Evolutionary conservation across 2,888 invertebrate genomes (phyloP).

Genomic region (Vandiemenella viatica): DNA sequence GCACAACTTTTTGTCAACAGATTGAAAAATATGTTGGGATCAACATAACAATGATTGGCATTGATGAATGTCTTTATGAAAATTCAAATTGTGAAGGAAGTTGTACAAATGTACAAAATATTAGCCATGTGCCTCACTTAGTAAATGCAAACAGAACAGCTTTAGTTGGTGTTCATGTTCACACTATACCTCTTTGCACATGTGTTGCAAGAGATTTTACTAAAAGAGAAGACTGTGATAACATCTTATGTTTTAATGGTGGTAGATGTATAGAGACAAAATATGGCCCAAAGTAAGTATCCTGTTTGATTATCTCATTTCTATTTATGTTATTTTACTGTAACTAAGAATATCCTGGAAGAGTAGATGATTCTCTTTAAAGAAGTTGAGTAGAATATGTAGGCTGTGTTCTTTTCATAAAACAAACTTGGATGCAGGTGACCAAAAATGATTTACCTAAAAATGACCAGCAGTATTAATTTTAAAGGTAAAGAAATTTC

Average conservation of each 20-base stretch:
- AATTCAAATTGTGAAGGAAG: constrained; percentile 32
- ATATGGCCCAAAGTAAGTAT: constrained; percentile 22
- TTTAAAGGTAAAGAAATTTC: no score
- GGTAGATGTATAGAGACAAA: constrained; percentile 36
- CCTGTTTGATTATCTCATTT: no score
- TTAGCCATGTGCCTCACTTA: constrained; percentile 25
- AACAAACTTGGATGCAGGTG: no score
- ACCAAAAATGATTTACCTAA: no score
- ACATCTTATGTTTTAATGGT: constrained; percentile 36
- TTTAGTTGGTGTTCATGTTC: constrained; percentile 38
- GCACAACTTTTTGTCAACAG: no score
- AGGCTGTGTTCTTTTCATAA: no score
- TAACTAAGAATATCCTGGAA: no score
- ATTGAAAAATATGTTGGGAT: constrained; percentile 32
- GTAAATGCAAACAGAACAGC: constrained; percentile 42
- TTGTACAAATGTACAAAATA: constrained; percentile 32
- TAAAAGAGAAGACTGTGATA: constrained; percentile 29
- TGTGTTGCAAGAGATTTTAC: constrained; percentile 33
- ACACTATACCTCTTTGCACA: constrained; percentile 30
- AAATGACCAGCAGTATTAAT: no score
- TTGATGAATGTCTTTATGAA: constrained; percentile 33
- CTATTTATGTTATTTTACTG: no score
- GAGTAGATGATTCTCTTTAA: no score
- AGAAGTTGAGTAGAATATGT: no score
- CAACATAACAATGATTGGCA: constrained; percentile 37